Percentiles rank a stretch among this genome's conserved stretches.
Conservation (phyloP, 1,140 invertebrate genomes). For the Drosophila nigrodunni region DNA sequence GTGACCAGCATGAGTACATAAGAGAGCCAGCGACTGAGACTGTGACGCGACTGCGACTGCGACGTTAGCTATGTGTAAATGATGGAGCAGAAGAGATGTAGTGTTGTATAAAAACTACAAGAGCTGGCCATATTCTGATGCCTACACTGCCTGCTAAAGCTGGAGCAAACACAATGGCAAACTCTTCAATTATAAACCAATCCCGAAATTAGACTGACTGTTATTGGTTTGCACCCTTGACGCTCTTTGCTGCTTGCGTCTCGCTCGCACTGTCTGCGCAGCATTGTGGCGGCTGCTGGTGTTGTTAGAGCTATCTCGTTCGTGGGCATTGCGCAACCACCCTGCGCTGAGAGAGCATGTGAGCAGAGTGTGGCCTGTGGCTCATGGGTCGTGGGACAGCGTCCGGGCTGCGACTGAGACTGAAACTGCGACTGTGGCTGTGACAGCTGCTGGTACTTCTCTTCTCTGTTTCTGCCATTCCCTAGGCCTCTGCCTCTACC, state of each 20-base stretch:
- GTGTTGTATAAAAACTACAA: constrained; percentile 48
- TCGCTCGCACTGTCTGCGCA: constrained; percentile 17
- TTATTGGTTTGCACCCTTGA: constrained; percentile 81
- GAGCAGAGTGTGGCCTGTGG: constrained; percentile 35
- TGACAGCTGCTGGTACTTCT: constrained; percentile 20
- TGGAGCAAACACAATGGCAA: constrained; percentile 70
- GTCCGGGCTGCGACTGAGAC: constrained; percentile 28
- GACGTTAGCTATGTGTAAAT: background rate
- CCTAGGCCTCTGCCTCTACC: background rate
- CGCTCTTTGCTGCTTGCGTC: constrained; percentile 30
- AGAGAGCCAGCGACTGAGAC: background rate
- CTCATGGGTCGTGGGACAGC: constrained; percentile 19
- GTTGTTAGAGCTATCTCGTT: constrained; percentile 26
- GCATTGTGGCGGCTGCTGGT: constrained; percentile 10
- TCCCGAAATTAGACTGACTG: constrained; percentile 84
- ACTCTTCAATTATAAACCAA: constrained; percentile 84
- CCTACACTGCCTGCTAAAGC: constrained; percentile 1
- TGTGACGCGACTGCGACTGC: background rate
- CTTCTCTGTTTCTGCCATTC: constrained; percentile 1
- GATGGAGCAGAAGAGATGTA: background rate
- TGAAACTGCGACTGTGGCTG: constrained; percentile 15
- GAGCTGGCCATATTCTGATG: constrained; percentile 40
- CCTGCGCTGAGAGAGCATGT: constrained; percentile 38
- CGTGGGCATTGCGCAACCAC: constrained; percentile 32
- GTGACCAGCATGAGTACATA: constrained; percentile 25